Evolutionary conservation across 2,888 invertebrate species (phyloP).

Genomic region (Gisinianus flammeolus): DNA sequence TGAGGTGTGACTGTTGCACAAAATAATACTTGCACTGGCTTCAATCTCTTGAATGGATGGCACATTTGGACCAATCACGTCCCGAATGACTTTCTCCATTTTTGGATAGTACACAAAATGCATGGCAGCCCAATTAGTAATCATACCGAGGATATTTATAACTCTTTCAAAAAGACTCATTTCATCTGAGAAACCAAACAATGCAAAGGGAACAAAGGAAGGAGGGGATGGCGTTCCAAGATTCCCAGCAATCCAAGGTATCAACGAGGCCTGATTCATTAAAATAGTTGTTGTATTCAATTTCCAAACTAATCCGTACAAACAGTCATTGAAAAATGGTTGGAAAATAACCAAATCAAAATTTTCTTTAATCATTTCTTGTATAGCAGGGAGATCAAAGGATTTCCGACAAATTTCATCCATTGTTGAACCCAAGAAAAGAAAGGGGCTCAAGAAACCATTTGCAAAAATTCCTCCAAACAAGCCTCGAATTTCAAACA

Average conservation of each 20-base stretch:
- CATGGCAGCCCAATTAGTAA: not conserved
- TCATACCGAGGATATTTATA: not conserved
- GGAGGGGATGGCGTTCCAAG: conserved; percentile 16
- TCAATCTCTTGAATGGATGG: conserved; percentile 54
- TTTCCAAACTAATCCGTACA: conserved; percentile 31
- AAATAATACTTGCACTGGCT: conserved; percentile 54
- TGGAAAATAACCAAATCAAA: conserved; percentile 26
- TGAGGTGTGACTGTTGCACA: conserved; percentile 55
- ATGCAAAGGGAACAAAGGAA: conserved; percentile 26
- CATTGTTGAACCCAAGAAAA: not conserved
- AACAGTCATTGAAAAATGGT: conserved; percentile 38
- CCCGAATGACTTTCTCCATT: conserved; percentile 20
- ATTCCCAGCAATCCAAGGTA: conserved; percentile 9
- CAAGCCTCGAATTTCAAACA: conserved; percentile 31
- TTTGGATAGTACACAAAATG: conserved; percentile 1
- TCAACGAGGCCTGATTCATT: not conserved
- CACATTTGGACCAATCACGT: conserved; percentile 33
- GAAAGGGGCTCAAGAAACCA: not conserved
- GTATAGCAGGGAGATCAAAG: conserved; percentile 21
- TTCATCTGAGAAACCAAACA: conserved; percentile 3
- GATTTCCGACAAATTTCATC: not conserved
- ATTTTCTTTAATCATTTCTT: conserved; percentile 11
- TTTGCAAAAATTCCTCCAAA: not conserved
- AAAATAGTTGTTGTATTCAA: conserved; percentile 27
- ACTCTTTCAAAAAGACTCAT: conserved; percentile 21